phyloP scores from a whole-genome alignment of 1,140 invertebrate species.

The Atta colombica region DNA sequence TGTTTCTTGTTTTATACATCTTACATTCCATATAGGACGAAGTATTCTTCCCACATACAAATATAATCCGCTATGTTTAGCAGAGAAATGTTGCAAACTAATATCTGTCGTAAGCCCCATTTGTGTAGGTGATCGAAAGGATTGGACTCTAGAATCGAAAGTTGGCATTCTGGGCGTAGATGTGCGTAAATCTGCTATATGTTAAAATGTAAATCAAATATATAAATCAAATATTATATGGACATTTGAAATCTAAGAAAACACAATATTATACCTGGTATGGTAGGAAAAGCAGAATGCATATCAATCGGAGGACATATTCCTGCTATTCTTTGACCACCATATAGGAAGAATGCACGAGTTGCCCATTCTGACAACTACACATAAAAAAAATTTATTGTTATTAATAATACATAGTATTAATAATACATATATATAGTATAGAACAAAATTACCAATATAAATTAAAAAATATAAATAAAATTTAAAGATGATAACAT shows the following conservation, averaged over 20 bases:
- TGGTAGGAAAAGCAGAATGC: slow-evolving; percentile 69
- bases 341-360: slow-evolving; percentile 96
- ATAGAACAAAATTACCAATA: background rate
- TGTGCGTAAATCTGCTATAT: slow-evolving; percentile 77
- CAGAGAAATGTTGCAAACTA: slow-evolving; percentile 90
- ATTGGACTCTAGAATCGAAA: slow-evolving; percentile 75
- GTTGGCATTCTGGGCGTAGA: slow-evolving; percentile 81
- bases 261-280: slow-evolving; percentile 70
- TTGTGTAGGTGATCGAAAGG: slow-evolving; percentile 76
- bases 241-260: background rate
- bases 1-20: slow-evolving; percentile 90
- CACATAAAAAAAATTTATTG: slow-evolving; percentile 21
- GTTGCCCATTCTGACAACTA: slow-evolving; percentile 94
- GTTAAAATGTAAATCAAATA: slow-evolving; percentile 11
- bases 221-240: slow-evolving; percentile 3
- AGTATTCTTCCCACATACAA: slow-evolving; percentile 95
- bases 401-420: background rate
- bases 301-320: slow-evolving; percentile 71
- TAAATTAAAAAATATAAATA: background rate
- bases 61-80: slow-evolving; percentile 97
- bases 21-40: slow-evolving; percentile 92
- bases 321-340: slow-evolving; percentile 89
- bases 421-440: background rate
- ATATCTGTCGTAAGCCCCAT: slow-evolving; percentile 79
- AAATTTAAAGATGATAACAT: background rate